Evolutionary conservation across 2,797 vertebrate species (phyloP), one percentile per base, ranked within the genome.

Genomic region (Crotalus adamanteus): DNA sequence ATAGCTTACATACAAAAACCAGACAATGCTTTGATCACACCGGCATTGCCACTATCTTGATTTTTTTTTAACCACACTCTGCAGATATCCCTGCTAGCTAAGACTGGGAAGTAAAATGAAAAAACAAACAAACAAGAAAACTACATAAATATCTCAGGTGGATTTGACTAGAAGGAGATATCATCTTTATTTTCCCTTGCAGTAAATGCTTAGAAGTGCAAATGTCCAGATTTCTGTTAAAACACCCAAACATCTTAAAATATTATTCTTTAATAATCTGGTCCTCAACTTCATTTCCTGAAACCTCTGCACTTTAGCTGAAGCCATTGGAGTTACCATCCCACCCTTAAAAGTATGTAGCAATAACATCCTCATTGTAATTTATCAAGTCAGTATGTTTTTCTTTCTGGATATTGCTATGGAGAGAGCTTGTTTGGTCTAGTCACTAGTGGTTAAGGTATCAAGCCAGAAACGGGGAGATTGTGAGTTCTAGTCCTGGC

Each of bases 21-120:
- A 83, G 7, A 5, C 3, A 1, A 22, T 83, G 20, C 57, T 3
- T 42, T 0, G 0, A 12, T 42, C 0, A 3, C 37, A 25, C 9
- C 20, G 20, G 73, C 8, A 83, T 47, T 83, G 20, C 73, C 42
- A 47, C 20, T 25, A 83, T 83, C 20, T 83, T 83, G 8, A 47
- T 31, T 83, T 25, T 11, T 37, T 25, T 25, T 22, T 25, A 4
- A 59, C 9, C 37, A 47, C 37, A 47, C 37, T 20, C 31, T 73
- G n/a, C 16, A 73, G 18, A 78, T 78, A 78, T 42, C 18, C 31
- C 22, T 83, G 20, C 37, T 47, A 47, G 73, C 37, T 3, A 83
- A 25, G 3, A 47, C 20, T 22, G 9, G 16, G 37, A 83, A 47
- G 37, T 47, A 83, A 47, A 83, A 25, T 83, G 37, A 12, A 47